Evolutionary conservation across 1,140 invertebrate species (phyloP), one percentile per base, ranked within the genome.

Genomic region (Galleria mellonella): DNA sequence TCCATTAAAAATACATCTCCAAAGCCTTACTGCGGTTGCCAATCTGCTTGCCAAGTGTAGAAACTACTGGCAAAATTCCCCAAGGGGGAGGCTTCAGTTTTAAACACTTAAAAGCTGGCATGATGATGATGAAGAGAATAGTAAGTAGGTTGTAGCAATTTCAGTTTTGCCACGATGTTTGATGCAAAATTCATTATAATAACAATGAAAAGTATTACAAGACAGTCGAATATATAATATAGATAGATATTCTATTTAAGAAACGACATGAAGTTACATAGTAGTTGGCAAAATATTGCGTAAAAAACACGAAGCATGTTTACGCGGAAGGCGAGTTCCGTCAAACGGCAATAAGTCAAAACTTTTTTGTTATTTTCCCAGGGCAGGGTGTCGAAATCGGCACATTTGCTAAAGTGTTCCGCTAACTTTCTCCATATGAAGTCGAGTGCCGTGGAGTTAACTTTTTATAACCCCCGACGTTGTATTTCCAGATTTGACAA

Each of bases 391-490:
- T 68, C 55, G 66, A 65, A 64, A 75, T 70, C 64, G 68, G 60
- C 55, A 62, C 69, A 72, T 72, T 75, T 59, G 47, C 60, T 62
- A 64, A 72, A 75, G 64, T 71, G 72, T 69, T 54, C 54, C 55
- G 31, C 49, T 54, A 75, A 75, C 69, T 75, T 72, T 63, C 50
- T 60, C 65, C 69, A 70, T 72, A 72, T 71, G 72, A 72, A 71
- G 39, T 72, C 54, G 53, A 62, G 58, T 65, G 55, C 61, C 47
- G 53, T 55, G 43, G 53, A 55, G 48, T 55, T 58, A 58, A 72
- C 56, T 71, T 75, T 75, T 67, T 70, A 68, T 67, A 62, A 55
- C 60, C 52, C n/a, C 43, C 44, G 35, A 9, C 47, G 51, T 54
- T 58, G 47, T 62, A 39, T 52, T 50, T 36, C 42, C 55, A 45